Conservation (phyloP, 2,797 vertebrate genomes). For the Percopsis omiscomaycus region DNA sequence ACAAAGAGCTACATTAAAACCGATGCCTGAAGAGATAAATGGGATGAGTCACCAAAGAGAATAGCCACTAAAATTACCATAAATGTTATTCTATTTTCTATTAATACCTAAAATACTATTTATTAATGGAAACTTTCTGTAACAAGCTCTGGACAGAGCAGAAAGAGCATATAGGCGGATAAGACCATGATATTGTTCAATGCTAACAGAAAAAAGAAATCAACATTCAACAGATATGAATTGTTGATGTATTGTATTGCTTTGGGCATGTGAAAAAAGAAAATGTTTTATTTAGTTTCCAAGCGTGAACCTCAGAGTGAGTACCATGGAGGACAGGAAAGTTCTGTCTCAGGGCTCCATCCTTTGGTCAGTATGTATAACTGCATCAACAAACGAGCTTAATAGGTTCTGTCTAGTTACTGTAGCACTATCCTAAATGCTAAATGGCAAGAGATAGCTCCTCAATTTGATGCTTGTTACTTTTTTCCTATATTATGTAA, state of each 20-base stretch:
- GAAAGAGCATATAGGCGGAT: conserved; percentile 22
- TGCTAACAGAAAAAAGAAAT: conserved; percentile 25
- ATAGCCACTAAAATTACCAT: conserved; percentile 15
- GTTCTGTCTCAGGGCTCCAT: conserved; percentile 74
- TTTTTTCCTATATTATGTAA: conserved; percentile 17
- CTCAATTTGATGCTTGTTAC: conserved; percentile 21
- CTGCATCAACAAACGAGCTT: conserved; percentile 54
- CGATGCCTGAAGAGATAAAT: conserved; percentile 37
- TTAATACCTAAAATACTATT: conserved; percentile 43
- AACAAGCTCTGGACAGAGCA: conserved; percentile 16
- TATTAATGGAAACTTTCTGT: conserved; percentile 35
- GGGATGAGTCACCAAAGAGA: conserved; percentile 39
- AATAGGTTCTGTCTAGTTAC: background rate
- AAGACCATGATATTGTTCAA: conserved; percentile 30
- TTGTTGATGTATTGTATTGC: conserved; percentile 54
- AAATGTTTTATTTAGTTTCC: conserved; percentile 64
- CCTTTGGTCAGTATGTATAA: conserved; percentile 65
- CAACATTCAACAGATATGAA: conserved; percentile 35
- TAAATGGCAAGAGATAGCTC: conserved; percentile 23
- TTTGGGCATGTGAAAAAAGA: conserved; percentile 44
- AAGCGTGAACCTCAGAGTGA: conserved; percentile 37
- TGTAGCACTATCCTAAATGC: background rate
- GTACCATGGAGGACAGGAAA: conserved; percentile 19
- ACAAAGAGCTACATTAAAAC: conserved; percentile 40
- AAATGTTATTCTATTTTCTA: conserved; percentile 28